phyloP scores from a whole-genome alignment of 2,113 vertebrate species.

The Clarias batrachus region DNA sequence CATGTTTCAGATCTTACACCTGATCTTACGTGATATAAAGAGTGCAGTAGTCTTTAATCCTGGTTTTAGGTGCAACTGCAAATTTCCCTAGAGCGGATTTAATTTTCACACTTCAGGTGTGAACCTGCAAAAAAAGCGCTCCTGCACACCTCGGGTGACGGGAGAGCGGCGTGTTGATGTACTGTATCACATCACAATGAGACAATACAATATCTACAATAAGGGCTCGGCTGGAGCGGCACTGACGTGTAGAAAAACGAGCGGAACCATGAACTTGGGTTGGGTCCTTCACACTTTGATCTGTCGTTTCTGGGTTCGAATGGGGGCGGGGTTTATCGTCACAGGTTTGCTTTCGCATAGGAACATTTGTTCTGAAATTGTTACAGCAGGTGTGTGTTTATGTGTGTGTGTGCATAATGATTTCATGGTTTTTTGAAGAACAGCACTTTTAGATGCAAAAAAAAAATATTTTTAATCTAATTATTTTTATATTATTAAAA shows the following conservation, averaged over 20 bases:
- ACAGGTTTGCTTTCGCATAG: slow-evolving; percentile 1
- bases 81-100: background rate
- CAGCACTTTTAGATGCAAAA: background rate
- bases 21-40: background rate
- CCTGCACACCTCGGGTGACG: background rate
- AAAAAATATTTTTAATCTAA: too few relatives aligned
- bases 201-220: background rate
- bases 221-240: background rate
- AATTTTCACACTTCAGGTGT: slow-evolving; percentile 9
- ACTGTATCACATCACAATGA: background rate
- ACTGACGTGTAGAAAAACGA: background rate
- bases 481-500: too few relatives aligned
- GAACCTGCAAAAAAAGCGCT: background rate
- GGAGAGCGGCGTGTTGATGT: background rate
- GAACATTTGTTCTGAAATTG: background rate
- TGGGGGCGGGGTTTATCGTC: background rate
- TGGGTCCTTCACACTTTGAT: background rate
- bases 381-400: background rate
- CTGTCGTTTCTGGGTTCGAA: background rate
- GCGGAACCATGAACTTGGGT: background rate
- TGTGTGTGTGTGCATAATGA: background rate
- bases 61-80: background rate
- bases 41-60: too few relatives aligned
- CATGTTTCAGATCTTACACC: background rate
- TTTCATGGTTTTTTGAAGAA: background rate